Evolutionary conservation across 2,113 vertebrate species (phyloP).

Genomic region (Embiotoca jacksoni): DNA sequence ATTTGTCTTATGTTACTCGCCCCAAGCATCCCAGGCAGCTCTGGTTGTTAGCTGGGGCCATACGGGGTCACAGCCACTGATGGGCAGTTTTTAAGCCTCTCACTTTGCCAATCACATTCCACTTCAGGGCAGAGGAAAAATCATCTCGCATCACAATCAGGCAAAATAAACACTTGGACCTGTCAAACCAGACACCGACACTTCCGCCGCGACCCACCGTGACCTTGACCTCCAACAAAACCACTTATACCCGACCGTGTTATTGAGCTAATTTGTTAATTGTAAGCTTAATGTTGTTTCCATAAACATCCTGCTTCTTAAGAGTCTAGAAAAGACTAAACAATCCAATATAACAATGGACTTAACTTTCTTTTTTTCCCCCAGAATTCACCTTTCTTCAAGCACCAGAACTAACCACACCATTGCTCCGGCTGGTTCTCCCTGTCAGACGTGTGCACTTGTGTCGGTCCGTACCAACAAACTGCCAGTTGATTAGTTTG

Average conservation of each 20-base stretch:
- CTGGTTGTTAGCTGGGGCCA: constrained; percentile 75
- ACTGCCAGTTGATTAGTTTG: constrained; percentile 59
- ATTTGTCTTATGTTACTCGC: constrained; percentile 85
- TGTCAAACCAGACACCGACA: constrained; percentile 64
- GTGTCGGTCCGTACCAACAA: constrained; percentile 19
- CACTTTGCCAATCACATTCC: constrained; percentile 78
- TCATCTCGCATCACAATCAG: constrained; percentile 65
- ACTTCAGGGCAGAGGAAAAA: constrained; percentile 72
- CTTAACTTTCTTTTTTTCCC: neutral
- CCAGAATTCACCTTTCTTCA: neutral
- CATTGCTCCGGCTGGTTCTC: neutral
- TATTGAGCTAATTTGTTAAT: constrained; percentile 3
- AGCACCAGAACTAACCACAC: neutral
- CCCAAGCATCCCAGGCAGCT: constrained; percentile 76
- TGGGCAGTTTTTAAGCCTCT: constrained; percentile 77
- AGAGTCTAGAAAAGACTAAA: neutral
- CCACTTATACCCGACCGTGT: constrained; percentile 24
- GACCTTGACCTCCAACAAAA: constrained; percentile 70
- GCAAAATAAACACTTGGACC: constrained; percentile 68
- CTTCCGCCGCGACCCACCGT: constrained; percentile 59
- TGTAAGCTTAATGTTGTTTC: neutral
- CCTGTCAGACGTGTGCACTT: neutral
- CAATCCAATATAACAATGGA: neutral
- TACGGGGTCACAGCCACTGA: constrained; percentile 75
- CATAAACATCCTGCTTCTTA: neutral